phyloP scores from a whole-genome alignment of 2,797 vertebrate genomes.

The Xiphophorus birchmanni region DNA sequence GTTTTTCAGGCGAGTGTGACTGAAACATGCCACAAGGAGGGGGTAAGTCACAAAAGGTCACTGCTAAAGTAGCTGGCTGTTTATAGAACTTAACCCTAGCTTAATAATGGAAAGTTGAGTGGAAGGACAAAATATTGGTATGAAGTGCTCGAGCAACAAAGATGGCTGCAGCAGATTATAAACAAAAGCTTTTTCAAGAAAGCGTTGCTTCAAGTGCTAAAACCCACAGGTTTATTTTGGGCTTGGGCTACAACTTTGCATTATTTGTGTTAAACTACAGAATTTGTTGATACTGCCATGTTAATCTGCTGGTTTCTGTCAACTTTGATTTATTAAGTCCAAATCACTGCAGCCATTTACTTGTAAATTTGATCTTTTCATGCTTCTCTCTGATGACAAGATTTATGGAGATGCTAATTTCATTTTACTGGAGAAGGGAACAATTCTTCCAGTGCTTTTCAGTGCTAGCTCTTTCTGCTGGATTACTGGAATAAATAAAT shows the following conservation, averaged over 20 bases:
- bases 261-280: background rate
- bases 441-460: no score
- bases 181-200: background rate
- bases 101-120: background rate
- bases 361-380: background rate
- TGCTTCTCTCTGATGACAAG: background rate
- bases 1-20: background rate
- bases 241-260: background rate
- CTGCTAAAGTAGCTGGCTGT: background rate
- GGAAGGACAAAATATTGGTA: background rate
- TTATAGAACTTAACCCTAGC: background rate
- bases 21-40: background rate
- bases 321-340: background rate
- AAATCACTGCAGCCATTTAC: background rate
- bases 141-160: background rate
- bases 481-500: background rate
- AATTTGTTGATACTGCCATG: background rate
- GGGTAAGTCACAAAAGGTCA: background rate
- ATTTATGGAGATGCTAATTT: background rate
- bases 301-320: background rate
- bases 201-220: background rate
- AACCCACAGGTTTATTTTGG: background rate
- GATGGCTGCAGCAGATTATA: background rate
- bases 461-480: background rate
- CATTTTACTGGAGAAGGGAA: background rate